Percentiles rank a stretch among this genome's conserved stretches.
These are phyloP conservation scores for Talpa occidentalis DNA, from an alignment of 2,113 vertebrate species.

Conservation along the genomic window DNA sequence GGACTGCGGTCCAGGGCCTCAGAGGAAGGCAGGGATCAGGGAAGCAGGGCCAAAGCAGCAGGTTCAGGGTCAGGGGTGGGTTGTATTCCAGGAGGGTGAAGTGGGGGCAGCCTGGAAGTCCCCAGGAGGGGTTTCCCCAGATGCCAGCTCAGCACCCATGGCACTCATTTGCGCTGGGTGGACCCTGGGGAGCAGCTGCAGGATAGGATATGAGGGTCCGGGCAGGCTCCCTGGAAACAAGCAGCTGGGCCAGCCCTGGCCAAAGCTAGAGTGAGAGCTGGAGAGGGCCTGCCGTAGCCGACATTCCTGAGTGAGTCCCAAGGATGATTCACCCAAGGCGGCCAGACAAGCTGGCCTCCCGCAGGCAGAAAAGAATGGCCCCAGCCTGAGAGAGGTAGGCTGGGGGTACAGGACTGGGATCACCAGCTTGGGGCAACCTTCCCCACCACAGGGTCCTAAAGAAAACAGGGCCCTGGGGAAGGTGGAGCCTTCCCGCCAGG, in stretches of 20 bases:
- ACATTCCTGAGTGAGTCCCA: conserved; percentile 47
- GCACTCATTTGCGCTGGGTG: accelerated
- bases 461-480: background rate
- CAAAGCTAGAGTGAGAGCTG: background rate
- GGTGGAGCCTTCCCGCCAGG: background rate
- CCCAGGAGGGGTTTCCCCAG: background rate
- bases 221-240: background rate
- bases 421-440: background rate
- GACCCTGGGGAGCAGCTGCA: background rate
- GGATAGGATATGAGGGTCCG: no score
- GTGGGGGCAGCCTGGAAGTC: background rate
- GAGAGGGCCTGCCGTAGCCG: background rate
- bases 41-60: accelerated
- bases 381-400: background rate
- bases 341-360: background rate
- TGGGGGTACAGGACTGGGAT: background rate
- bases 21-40: no score
- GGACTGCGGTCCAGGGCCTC: no score
- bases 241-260: background rate
- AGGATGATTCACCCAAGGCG: conserved; percentile 12
- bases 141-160: background rate
- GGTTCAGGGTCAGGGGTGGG: accelerated
- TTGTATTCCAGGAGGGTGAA: no score
- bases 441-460: accelerated
- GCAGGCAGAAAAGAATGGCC: background rate